Evolutionary conservation across 2,113 vertebrate genomes (phyloP).

Genomic region (Pachypanchax playfairii): DNA sequence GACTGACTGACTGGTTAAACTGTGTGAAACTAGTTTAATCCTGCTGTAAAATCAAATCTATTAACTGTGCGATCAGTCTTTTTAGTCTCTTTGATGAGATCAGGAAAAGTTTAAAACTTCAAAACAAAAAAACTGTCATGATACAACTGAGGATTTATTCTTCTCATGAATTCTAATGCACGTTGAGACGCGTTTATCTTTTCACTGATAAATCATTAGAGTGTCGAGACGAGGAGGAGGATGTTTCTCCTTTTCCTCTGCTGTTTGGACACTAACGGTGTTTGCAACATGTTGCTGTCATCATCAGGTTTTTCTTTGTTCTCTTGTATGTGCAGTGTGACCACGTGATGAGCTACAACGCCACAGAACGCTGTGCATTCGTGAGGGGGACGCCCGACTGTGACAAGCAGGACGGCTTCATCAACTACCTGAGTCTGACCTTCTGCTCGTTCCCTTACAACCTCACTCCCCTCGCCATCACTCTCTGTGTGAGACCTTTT

Average conservation of each 20-base stretch:
- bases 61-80: not conserved
- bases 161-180: too few species aligned
- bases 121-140: too few species aligned
- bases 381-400: conserved; percentile 87
- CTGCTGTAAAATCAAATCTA: not conserved
- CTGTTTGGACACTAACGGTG: not conserved
- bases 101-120: too few species aligned
- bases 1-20: too few species aligned
- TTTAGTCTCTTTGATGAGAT: not conserved
- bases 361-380: conserved; percentile 84
- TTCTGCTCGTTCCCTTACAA: conserved; percentile 85
- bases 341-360: conserved; percentile 79
- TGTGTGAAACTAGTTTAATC: not conserved
- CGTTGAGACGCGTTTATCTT: too few species aligned
- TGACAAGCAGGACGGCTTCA: conserved; percentile 81
- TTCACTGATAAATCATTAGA: not conserved
- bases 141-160: not conserved
- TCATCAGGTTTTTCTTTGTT: conserved; percentile 2
- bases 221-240: not conserved
- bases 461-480: conserved; percentile 86
- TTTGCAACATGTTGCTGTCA: not conserved
- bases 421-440: conserved; percentile 84
- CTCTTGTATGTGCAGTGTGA: conserved; percentile 80
- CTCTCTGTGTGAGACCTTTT: conserved; percentile 75
- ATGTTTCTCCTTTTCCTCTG: not conserved